Evolutionary conservation across 53 echinoderm and acorn worm genomes (phyloP), one percentile per base, ranked within the genome.

Genomic region (Zoroaster sp.): DNA sequence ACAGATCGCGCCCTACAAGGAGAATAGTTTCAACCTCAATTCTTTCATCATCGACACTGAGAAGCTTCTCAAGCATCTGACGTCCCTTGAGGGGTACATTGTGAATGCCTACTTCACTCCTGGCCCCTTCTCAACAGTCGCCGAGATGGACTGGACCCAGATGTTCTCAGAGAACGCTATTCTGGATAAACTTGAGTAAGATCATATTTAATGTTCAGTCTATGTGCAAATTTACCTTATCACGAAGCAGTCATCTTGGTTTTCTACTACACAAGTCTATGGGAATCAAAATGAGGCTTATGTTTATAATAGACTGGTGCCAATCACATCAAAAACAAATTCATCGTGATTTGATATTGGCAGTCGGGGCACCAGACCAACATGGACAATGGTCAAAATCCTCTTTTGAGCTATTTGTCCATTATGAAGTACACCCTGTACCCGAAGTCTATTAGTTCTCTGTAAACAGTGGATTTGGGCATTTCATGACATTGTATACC

Each of bases 131-230:
- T 0, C 28, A 10, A 33, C 65, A 23, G 13, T 67, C 14, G 31
- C 42, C 31, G 18, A 37, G 66, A 40, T 30, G 67, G 23, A 65
- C 36, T 81, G 81, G 81, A 37, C 65, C 18, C 66, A 66, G 40
- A 32, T 41, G 12, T 66, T 39, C 23, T 52, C 65, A 5, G 63
- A 53, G 23, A 12, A 36, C 4, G 21, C 79, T 18, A 31, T 79
- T 63, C 63, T 79, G 38, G 11, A 10, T 12, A 36, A 38, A 14
- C 63, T 79, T 3, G 79, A 79, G 79, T 79, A 79, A 79, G 79
- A 7, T 36, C 17, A 31, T 0, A 33, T 69, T 34, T 35, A 34
- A 69, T n/a, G n/a, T n/a, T n/a, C n/a, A n/a, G n/a, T n/a, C n/a
- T n/a, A n/a, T n/a, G n/a, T n/a, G n/a, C n/a, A n/a, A n/a, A n/a